Evolutionary conservation across 2,888 invertebrate genomes (phyloP), one percentile per base, ranked within the genome.

Genomic region (Stramonita haemastoma): DNA sequence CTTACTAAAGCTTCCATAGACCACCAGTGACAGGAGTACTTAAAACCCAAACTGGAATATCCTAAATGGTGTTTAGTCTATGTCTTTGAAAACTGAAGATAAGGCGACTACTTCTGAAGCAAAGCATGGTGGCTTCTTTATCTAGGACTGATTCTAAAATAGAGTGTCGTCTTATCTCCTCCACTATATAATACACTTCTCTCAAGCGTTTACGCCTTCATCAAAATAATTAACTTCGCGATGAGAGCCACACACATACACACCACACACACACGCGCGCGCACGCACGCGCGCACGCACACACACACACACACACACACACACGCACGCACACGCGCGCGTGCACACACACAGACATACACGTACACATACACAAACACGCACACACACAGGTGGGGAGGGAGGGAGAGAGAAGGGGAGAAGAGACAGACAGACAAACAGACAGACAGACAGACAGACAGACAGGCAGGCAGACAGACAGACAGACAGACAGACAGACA

Each of bases 21-120:
- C 46, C 2, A 46, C 46, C 2, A 46, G 46, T 46, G 4, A 46
- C 46, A 5, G 46, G 46, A 46, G 46, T 46, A 46, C 46, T 46
- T 46, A 46, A n/a, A n/a, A 46, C 46, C 46, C 46, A 46, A 46
- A 8, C 46, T 46, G 46, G 46, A 46, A 46, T 46, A 46, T 2
- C n/a, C 73, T n/a, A 73, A 73, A 73, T 73, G 73, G 73, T 73
- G 73, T 73, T 73, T 73, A n/a, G 73, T 73, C 73, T 73, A 73
- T 73, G n/a, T 13, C 73, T n/a, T 6, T n/a, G 11, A 26, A 73
- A n/a, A n/a, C n/a, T 73, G n/a, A 26, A 73, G 73, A 73, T 73
- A 73, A 73, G n/a, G 11, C n/a, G 8, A n/a, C n/a, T 73, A 73
- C 46, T 46, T 46, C 46, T 46, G 46, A 46, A 46, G 46, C 46